Evolutionary conservation across 2,888 invertebrate genomes (phyloP), one percentile per base, ranked within the genome.

Genomic region (Hemithea aestivaria): DNA sequence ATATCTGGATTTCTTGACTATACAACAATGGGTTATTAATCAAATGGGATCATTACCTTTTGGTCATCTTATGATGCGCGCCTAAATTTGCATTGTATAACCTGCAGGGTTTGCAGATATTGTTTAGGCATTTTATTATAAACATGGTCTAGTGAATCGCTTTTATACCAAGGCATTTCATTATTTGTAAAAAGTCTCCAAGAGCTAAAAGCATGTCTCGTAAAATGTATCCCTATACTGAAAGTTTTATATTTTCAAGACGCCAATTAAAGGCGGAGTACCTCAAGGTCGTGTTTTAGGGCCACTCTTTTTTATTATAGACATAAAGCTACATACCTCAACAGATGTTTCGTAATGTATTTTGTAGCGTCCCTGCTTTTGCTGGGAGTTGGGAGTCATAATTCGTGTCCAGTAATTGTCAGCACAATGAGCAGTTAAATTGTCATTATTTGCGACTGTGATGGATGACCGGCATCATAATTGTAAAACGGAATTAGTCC

Each of bases 391-490:
- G 11, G 45, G 35, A 39, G 48, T 40, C 32, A 49, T 44, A 32
- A 43, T 46, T 40, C 32, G 46, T 16, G 41, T 48, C 39, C 50
- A 45, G 52, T 56, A 55, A 54, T 57, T 54, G 40, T 40, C 32
- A 45, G 35, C 42, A 51, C 51, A 46, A 56, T 62, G 57, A 57
- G 62, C 48, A 56, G 54, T 56, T 63, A 59, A 62, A 65, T 66
- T 58, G 58, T 56, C 58, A 50, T 58, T 51, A 58, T 54, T 54
- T 56, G 51, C 39, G 51, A 43, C 56, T 35, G 35, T 63, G 59
- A 63, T 56, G 51, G 51, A 64, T 56, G 42, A 42, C 35, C 24
- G 40, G 37, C 51, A 51, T 51, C 53, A 55, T 48, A 38, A 40
- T 50, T 37, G 51, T 51, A 51, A 49, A 49, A 45, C 34, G 45